These are phyloP conservation scores for Aromia moschata DNA, from an alignment of 2,888 invertebrate genomes.

Conservation along the genomic window DNA sequence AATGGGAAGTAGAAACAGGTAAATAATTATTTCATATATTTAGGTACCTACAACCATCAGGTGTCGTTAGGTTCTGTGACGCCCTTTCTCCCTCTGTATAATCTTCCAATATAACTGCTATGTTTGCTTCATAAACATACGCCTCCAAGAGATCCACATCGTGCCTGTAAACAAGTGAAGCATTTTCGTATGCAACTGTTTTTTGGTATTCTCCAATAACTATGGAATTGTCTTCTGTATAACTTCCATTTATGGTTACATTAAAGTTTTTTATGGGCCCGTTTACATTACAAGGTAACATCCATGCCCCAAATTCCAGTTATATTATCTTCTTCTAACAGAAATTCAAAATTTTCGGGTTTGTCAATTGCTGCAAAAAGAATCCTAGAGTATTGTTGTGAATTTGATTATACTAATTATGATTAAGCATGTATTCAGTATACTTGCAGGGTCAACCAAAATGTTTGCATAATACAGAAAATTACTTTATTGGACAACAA, in stretches of 20 bases:
- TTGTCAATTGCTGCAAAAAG: slow-evolving; percentile 24
- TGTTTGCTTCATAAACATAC: slow-evolving; percentile 15
- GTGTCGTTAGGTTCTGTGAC: slow-evolving; percentile 6
- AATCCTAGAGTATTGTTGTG: too few relatives aligned
- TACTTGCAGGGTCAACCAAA: too few relatives aligned
- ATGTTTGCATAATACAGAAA: too few relatives aligned
- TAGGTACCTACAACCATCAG: slow-evolving; percentile 34
- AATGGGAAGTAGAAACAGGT: too few relatives aligned
- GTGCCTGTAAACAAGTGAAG: background rate
- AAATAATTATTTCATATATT: too few relatives aligned
- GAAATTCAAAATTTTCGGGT: slow-evolving; percentile 10
- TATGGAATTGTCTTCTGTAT: slow-evolving; percentile 23
- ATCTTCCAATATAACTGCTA: slow-evolving; percentile 21
- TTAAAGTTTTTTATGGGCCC: slow-evolving; percentile 9
- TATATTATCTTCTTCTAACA: slow-evolving; percentile 6
- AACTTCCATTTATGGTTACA: background rate
- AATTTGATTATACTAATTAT: too few relatives aligned
- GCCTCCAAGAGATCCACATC: slow-evolving; percentile 12
- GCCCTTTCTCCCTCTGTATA: slow-evolving; percentile 10
- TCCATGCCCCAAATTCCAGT: slow-evolving; percentile 19
- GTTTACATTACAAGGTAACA: slow-evolving; percentile 29
- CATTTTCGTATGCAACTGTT: background rate
- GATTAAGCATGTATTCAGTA: too few relatives aligned
- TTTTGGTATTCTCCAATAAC: background rate
- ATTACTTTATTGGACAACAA: too few relatives aligned